Percentiles rank a stretch among this genome's conserved stretches.
Evolutionary conservation across 2,797 vertebrate genomes (phyloP).

Genomic region (Pangasius krempfi): DNA sequence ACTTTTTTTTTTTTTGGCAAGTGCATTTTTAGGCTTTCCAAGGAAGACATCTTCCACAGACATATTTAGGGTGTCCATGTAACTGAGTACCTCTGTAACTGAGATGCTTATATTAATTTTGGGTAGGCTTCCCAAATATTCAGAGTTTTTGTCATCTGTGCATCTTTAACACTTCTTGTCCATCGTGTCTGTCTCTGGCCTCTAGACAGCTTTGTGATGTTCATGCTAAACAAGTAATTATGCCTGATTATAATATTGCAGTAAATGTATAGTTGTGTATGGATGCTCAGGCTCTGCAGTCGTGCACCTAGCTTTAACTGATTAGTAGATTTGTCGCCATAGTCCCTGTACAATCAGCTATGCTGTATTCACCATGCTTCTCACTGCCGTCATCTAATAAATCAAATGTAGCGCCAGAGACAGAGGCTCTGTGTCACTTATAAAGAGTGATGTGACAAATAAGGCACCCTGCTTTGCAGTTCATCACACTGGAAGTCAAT

Average conservation of each 20-base stretch:
- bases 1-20: not conserved
- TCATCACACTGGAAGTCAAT: slow-evolving; percentile 67
- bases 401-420: slow-evolving; percentile 52
- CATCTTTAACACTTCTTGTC: slow-evolving; percentile 30
- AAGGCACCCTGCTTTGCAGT: slow-evolving; percentile 66
- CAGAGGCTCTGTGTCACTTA: slow-evolving; percentile 65
- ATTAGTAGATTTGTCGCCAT: slow-evolving; percentile 64
- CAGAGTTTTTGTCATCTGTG: not conserved
- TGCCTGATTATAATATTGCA: slow-evolving; percentile 64
- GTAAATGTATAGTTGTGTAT: slow-evolving; percentile 66
- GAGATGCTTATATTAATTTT: not conserved
- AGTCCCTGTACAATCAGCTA: slow-evolving; percentile 30
- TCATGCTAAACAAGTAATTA: slow-evolving; percentile 68
- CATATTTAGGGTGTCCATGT: not conserved
- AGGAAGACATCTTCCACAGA: not conserved
- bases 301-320: slow-evolving; percentile 66
- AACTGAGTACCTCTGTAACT: not conserved
- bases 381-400: slow-evolving; percentile 47
- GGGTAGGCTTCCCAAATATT: not conserved
- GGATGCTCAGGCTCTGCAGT: slow-evolving; percentile 59
- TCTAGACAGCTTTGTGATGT: slow-evolving; percentile 59
- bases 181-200: slow-evolving; percentile 46
- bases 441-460: slow-evolving; percentile 59
- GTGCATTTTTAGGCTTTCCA: not conserved
- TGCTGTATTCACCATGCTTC: slow-evolving; percentile 42